These are phyloP conservation scores for Ptychobarbus kaznakovi DNA, from an alignment of 2,797 vertebrate species.

Conservation along the genomic window DNA sequence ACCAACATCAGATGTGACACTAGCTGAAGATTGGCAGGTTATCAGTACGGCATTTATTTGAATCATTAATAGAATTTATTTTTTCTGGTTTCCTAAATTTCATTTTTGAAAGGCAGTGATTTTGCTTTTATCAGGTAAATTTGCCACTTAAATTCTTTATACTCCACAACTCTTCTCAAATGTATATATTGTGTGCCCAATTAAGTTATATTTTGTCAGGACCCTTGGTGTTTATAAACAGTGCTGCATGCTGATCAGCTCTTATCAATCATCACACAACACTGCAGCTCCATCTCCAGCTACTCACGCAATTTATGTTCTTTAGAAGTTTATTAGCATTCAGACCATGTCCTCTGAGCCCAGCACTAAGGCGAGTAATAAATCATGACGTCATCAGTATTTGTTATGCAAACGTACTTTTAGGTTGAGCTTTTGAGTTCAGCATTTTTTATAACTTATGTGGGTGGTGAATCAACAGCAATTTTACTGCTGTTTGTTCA, in stretches of 20 bases:
- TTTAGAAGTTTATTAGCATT: conserved; percentile 34
- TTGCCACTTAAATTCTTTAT: not conserved
- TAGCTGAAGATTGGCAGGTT: not conserved
- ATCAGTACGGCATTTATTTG: not conserved
- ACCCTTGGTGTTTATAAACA: conserved; percentile 23
- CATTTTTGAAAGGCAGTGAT: not conserved
- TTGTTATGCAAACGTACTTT: not conserved
- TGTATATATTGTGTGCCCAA: conserved; percentile 6
- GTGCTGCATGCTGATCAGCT: conserved; percentile 26
- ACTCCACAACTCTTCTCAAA: not conserved
- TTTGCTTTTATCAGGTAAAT: not conserved
- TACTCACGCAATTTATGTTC: not conserved
- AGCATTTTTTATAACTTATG: not conserved
- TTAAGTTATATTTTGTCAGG: not conserved
- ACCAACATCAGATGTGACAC: not conserved
- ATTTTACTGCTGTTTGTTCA: not conserved
- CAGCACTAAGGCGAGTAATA: conserved; percentile 10
- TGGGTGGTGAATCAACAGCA: conserved; percentile 3
- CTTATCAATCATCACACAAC: conserved; percentile 8
- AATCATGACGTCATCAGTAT: conserved; percentile 2
- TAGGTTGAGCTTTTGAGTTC: conserved; percentile 3
- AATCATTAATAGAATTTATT: not conserved
- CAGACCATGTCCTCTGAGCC: conserved; percentile 1
- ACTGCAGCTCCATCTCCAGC: conserved; percentile 13
- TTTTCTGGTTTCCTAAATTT: not conserved